Percentiles rank a stretch among this genome's conserved stretches.
phyloP scores from a whole-genome alignment of 2,797 vertebrate species.

The Antennarius maculatus region DNA sequence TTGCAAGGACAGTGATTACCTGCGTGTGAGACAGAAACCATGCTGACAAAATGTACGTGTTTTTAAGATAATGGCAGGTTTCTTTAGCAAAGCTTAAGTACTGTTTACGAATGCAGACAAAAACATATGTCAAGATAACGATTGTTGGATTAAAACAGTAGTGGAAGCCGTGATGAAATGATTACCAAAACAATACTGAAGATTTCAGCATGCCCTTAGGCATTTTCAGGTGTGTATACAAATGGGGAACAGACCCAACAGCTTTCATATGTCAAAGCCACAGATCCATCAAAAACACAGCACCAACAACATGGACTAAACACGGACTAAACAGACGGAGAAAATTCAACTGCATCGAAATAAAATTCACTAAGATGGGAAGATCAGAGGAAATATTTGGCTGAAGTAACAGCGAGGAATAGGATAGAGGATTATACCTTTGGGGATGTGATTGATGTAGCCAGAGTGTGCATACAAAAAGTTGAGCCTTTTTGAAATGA shows the following conservation, averaged over 20 bases:
- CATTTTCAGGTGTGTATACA: conserved; percentile 32
- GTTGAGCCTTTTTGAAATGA: conserved; percentile 46
- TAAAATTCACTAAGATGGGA: conserved; percentile 30
- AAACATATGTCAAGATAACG: conserved; percentile 19
- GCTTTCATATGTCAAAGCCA: conserved; percentile 48
- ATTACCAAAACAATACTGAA: conserved; percentile 20
- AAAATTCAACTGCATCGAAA: conserved; percentile 27
- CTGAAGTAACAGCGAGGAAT: conserved; percentile 34
- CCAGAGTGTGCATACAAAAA: conserved; percentile 18
- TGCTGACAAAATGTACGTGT: background rate
- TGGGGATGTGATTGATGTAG: conserved; percentile 60
- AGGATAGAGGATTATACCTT: conserved; percentile 59
- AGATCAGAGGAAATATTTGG: conserved; percentile 50
- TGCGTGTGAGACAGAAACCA: background rate
- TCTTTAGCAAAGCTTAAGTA: background rate
- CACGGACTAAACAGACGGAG: conserved; percentile 29
- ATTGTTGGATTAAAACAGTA: conserved; percentile 42
- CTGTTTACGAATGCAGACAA: background rate
- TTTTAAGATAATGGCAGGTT: conserved; percentile 5
- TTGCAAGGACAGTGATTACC: conserved; percentile 11
- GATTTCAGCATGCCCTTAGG: conserved; percentile 30
- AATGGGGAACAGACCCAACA: conserved; percentile 37
- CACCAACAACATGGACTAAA: conserved; percentile 34
- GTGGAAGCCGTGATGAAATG: conserved; percentile 17
- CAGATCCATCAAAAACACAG: conserved; percentile 52